These are phyloP conservation scores for Popillia japonica DNA, from an alignment of 1,140 invertebrate genomes.

Conservation along the genomic window DNA sequence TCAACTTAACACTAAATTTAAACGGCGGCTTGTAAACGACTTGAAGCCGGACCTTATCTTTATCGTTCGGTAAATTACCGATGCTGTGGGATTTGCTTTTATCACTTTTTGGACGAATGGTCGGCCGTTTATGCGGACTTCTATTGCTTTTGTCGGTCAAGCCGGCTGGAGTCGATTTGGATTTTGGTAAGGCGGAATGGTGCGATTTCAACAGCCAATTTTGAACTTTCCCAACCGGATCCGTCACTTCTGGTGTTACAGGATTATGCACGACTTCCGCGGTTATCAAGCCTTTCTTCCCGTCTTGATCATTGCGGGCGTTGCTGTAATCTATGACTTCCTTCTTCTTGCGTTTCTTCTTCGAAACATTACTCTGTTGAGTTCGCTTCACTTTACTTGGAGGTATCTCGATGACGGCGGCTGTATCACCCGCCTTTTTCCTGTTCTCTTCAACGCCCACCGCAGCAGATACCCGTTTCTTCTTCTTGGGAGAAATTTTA, in stretches of 20 bases:
- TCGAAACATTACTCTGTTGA: constrained; percentile 57
- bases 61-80: constrained; percentile 63
- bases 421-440: constrained; percentile 51
- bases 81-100: constrained; percentile 61
- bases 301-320: constrained; percentile 64
- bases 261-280: constrained; percentile 51
- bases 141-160: constrained; percentile 62
- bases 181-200: constrained; percentile 66
- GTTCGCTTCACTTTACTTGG: constrained; percentile 58
- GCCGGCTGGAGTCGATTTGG: constrained; percentile 75
- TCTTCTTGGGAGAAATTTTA: constrained; percentile 59
- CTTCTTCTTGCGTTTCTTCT: constrained; percentile 67
- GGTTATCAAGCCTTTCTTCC: constrained; percentile 54
- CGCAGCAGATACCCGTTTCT: constrained; percentile 55
- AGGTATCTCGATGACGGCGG: constrained; percentile 47
- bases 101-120: constrained; percentile 57
- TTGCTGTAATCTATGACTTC: constrained; percentile 83
- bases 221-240: constrained; percentile 82
- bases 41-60: constrained; percentile 77
- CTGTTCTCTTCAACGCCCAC: constrained; percentile 52
- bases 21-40: constrained; percentile 88
- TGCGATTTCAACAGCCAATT: constrained; percentile 84
- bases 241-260: constrained; percentile 62
- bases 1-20: constrained; percentile 81
- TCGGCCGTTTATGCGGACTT: constrained; percentile 56